Base-by-base conservation (phyloP, 2,888 invertebrate species). In the Adelphocoris suturalis region DNA sequence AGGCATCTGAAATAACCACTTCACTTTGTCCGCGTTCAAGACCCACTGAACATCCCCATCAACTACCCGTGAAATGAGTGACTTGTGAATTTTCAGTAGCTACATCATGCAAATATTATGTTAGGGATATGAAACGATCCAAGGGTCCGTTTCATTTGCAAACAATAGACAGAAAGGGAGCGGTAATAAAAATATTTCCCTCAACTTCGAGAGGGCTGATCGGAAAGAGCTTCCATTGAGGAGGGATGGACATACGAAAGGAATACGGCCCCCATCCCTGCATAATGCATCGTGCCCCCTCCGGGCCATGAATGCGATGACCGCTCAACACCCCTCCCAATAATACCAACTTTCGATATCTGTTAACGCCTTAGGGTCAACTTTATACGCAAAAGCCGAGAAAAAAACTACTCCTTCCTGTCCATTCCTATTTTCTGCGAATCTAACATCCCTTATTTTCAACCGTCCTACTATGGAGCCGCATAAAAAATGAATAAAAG, bases 321-420 rank as follows among this genome's bases (percentile, higher is more conserved):
- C 52, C 82, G 52, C 82, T 52, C 68, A 68, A 37, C 78, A 19
- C 46, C 16, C 46, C 19, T 76, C 37, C 82, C 82, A 52, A 82
- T 82, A 82, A 82, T 82, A 52, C 46, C 47, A 82, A 82, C 68
- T 82, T 82, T 82, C 52, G 82, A 82, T 82, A 82, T 82, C 82
- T 82, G 82, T 82, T 82, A 82, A 82, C 82, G 82, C 82, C 16
- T 78, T 37, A 78, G 78, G 78, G 78, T 78, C 78, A 78, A 37
- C 47, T 78, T 37, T 78, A 78, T 78, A 68, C 23, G 23, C 68
- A 23, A 23, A 23, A 68, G 19, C 23, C 68, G 23, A 3, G 23
- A 19, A 68, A 68, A 23, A 61, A 19, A 19, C 9, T 11, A 23
- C 27, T 68, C 23, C 27, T 68, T 68, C 19, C 68, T 9, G 19